Conservation (phyloP, 2,797 vertebrate species). For the Crax fasciolata region DNA sequence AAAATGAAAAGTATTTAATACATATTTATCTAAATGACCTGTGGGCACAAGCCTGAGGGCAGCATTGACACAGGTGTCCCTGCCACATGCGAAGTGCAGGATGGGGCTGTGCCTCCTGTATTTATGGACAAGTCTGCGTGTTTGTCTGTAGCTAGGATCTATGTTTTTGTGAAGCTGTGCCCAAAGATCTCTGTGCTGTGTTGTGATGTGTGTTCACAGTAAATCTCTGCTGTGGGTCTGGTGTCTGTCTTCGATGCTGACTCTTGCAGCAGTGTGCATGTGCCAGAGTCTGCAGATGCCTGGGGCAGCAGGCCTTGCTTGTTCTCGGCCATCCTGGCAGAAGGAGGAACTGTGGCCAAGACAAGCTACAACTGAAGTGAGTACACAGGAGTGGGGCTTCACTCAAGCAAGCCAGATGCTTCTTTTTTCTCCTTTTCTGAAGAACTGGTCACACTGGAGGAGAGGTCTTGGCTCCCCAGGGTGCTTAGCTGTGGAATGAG, state of each 20-base stretch:
- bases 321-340: fast-evolving
- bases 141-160: constrained; percentile 70
- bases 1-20: constrained; percentile 76
- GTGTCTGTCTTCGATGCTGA: not conserved
- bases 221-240: constrained; percentile 54
- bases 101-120: constrained; percentile 46
- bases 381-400: not conserved
- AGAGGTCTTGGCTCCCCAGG: not conserved
- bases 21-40: constrained; percentile 69
- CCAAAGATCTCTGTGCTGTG: constrained; percentile 78
- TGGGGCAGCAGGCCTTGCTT: not conserved
- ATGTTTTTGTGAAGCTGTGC: constrained; percentile 80
- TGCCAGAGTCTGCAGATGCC: not conserved
- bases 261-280: not conserved
- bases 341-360: not conserved
- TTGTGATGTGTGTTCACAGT: constrained; percentile 70
- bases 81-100: not conserved
- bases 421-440: not conserved
- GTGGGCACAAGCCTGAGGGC: constrained; percentile 67
- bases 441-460: not conserved
- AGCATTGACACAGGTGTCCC: constrained; percentile 22
- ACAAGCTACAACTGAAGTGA: not conserved
- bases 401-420: not conserved
- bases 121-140: constrained; percentile 45
- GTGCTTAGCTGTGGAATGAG: not conserved